Percentiles rank a stretch among this genome's conserved stretches.
Conservation (phyloP, 1,140 invertebrate species). For the Papilio polyxenes region DNA sequence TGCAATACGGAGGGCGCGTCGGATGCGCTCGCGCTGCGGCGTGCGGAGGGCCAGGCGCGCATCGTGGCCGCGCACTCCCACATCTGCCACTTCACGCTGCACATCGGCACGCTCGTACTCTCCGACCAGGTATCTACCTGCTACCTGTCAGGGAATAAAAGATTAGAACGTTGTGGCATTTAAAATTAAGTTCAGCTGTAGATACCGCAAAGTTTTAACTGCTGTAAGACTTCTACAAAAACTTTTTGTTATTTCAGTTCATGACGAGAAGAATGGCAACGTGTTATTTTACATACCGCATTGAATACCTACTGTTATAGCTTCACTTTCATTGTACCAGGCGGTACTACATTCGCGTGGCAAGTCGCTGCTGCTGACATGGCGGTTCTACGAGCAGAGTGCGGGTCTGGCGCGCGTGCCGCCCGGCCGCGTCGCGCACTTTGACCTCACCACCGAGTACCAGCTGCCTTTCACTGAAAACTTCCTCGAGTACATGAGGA, state of each 20-base stretch:
- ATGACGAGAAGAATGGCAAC: too few relatives aligned
- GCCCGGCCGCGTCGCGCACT: conserved; percentile 53
- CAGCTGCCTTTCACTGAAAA: conserved; percentile 49
- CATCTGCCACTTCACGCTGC: conserved; percentile 53
- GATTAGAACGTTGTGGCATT: too few relatives aligned
- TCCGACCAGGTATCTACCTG: conserved; percentile 52
- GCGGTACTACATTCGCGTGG: conserved; percentile 54
- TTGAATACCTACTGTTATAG: background rate
- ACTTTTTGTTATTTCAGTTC: too few relatives aligned
- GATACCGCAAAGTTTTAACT: too few relatives aligned
- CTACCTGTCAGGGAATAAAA: too few relatives aligned
- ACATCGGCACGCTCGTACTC: conserved; percentile 54
- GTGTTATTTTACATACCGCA: background rate
- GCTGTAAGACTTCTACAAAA: too few relatives aligned
- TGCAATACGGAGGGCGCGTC: conserved; percentile 13
- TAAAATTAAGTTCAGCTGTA: too few relatives aligned
- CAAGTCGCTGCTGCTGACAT: conserved; percentile 49
- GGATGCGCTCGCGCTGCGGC: conserved; percentile 40
- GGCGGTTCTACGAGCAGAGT: conserved; percentile 59
- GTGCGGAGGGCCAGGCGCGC: conserved; percentile 20
- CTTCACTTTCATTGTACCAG: conserved; percentile 37
- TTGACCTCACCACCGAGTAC: conserved; percentile 61
- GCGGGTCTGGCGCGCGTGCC: conserved; percentile 51
- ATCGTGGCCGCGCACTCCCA: conserved; percentile 40
- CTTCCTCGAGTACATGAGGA: conserved; percentile 55